phyloP scores from a whole-genome alignment of 2,113 vertebrate species.

The Varanus salvator region DNA sequence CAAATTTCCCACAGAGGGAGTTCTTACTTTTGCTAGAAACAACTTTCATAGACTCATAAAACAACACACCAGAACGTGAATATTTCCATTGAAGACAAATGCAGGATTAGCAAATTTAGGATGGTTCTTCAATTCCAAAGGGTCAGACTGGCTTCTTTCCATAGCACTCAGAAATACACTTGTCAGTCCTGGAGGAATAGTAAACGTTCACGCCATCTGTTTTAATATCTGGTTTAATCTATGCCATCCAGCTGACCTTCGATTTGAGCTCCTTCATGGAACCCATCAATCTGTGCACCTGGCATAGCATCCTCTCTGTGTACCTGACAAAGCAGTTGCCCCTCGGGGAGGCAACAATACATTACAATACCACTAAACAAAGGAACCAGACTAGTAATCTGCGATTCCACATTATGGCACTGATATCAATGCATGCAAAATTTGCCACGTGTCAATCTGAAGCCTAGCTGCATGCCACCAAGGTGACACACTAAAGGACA shows the following conservation, averaged over 20 bases:
- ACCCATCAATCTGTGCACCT: constrained; percentile 63
- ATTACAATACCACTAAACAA: constrained; percentile 23
- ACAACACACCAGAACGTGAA: constrained; percentile 20
- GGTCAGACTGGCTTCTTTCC: constrained; percentile 41
- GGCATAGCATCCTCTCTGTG: constrained; percentile 43
- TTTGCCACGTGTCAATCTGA: constrained; percentile 34
- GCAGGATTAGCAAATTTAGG: not conserved
- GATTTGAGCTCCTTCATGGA: constrained; percentile 62
- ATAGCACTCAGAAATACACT: constrained; percentile 42
- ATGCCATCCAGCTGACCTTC: constrained; percentile 64
- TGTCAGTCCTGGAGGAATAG: constrained; percentile 54
- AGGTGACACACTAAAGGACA: not conserved
- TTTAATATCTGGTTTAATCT: constrained; percentile 66
- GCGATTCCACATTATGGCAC: constrained; percentile 1
- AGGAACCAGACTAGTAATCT: not conserved
- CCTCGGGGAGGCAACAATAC: not conserved
- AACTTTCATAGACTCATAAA: not conserved
- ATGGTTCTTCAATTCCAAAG: not conserved
- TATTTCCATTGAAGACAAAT: constrained; percentile 20
- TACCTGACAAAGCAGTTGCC: constrained; percentile 47
- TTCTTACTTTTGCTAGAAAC: not conserved
- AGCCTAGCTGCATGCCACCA: not conserved
- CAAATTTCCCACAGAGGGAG: not conserved
- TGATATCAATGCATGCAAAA: constrained; percentile 6
- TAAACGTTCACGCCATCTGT: constrained; percentile 66